These are phyloP conservation scores for Sialia sialis DNA, from an alignment of 2,113 vertebrate genomes.

Conservation along the genomic window DNA sequence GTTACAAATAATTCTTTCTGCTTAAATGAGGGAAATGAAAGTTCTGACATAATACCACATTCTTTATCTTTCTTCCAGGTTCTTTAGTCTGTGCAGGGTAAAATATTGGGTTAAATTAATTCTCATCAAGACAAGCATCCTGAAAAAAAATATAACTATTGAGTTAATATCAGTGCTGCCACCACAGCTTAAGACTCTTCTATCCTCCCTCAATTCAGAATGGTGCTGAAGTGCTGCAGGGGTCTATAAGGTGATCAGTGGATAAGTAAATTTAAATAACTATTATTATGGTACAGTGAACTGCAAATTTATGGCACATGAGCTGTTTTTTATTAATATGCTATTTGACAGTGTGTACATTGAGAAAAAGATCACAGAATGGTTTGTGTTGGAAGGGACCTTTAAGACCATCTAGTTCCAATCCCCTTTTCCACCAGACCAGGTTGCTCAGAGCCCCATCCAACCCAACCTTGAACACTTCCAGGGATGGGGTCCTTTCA, in stretches of 20 bases:
- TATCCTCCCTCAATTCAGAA: constrained; percentile 34
- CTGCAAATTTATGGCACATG: neutral
- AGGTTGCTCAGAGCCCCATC: neutral
- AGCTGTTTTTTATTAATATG: neutral
- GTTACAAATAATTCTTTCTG: neutral
- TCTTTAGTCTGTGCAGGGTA: neutral
- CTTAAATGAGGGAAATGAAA: neutral
- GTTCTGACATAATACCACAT: neutral
- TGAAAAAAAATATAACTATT: neutral
- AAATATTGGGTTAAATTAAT: neutral
- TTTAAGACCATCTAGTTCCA: neutral
- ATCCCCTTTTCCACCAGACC: neutral
- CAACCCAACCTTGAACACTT: neutral
- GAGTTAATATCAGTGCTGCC: constrained; percentile 32
- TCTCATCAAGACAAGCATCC: neutral
- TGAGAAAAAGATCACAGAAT: neutral
- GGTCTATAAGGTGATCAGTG: neutral
- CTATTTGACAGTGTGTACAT: neutral
- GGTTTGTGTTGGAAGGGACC: neutral
- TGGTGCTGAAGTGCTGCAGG: neutral
- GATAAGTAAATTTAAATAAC: neutral
- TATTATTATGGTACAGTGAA: neutral
- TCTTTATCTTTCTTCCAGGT: neutral
- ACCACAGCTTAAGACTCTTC: neutral
- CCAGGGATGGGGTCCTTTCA: neutral